phyloP scores from a whole-genome alignment of 2,888 invertebrate genomes.

The Melieria picta region DNA sequence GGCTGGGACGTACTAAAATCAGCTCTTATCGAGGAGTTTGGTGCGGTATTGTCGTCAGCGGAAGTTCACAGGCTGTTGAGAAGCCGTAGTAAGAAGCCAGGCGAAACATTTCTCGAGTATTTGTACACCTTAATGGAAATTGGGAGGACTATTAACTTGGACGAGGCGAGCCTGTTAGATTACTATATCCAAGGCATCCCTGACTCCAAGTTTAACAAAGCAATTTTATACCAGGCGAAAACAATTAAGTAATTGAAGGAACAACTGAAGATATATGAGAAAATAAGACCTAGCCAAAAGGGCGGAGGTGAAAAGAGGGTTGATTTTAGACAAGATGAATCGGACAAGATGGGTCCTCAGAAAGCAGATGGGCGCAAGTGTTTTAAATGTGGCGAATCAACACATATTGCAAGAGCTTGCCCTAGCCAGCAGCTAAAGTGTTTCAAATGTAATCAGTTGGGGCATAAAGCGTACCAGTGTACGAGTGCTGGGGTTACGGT shows the following conservation, averaged over 20 bases:
- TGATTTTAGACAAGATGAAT: too few species aligned
- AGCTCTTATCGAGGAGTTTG: conserved; percentile 23
- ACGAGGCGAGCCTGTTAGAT: conserved; percentile 21
- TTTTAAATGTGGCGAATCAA: conserved; percentile 1
- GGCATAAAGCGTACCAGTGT: conserved; percentile 1
- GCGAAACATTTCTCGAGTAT: conserved; percentile 14
- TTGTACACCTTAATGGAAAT: conserved; percentile 27
- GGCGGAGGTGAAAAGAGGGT: too few species aligned
- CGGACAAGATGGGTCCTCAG: background rate
- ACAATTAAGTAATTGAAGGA: background rate
- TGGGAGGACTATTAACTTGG: conserved; percentile 14
- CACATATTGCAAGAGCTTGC: background rate
- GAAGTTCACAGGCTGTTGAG: conserved; percentile 29
- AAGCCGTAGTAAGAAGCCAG: conserved; percentile 25
- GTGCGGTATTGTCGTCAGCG: background rate
- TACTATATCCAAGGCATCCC: too few species aligned
- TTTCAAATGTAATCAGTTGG: conserved; percentile 6
- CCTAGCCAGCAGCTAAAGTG: background rate
- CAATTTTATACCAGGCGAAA: too few species aligned
- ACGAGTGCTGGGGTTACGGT: background rate
- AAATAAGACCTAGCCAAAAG: too few species aligned
- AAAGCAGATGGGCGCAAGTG: conserved; percentile 3
- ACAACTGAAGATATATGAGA: background rate
- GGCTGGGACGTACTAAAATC: conserved; percentile 28
- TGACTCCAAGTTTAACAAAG: too few species aligned